Conservation (phyloP, 2,888 invertebrate species). For the Acronicta aceris region DNA sequence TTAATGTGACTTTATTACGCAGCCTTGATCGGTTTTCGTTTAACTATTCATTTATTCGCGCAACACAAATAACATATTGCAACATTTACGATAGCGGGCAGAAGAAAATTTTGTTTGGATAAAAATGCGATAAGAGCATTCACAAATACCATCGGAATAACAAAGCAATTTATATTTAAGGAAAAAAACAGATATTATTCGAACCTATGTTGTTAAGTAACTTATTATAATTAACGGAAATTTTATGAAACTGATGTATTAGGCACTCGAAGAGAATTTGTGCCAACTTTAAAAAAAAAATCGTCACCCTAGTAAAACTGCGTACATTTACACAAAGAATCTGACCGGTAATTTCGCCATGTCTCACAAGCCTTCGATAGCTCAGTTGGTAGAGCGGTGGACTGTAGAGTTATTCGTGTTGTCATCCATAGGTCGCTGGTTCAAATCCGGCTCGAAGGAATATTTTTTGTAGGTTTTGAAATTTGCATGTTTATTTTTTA, state of each 20-base stretch:
- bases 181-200: slow-evolving; percentile 5
- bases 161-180: neutral
- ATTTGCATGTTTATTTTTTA: neutral
- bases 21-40: slow-evolving; percentile 35
- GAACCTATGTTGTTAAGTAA: too few species aligned
- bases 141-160: neutral
- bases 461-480: slow-evolving; percentile 54
- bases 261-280: neutral
- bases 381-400: slow-evolving; percentile 89
- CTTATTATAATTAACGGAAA: too few species aligned
- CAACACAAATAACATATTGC: slow-evolving; percentile 44
- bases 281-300: slow-evolving; percentile 18
- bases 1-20: slow-evolving; percentile 36
- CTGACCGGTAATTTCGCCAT: slow-evolving; percentile 53
- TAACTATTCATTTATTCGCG: slow-evolving; percentile 24
- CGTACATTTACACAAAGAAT: slow-evolving; percentile 11
- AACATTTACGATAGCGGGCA: slow-evolving; percentile 16
- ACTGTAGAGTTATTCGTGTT: slow-evolving; percentile 66
- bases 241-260: too few species aligned
- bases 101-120: slow-evolving; percentile 12
- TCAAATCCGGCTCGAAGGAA: slow-evolving; percentile 90
- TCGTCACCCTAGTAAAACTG: slow-evolving; percentile 61
- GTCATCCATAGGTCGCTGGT: slow-evolving; percentile 91
- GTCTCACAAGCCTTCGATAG: slow-evolving; percentile 77
- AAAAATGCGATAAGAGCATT: slow-evolving; percentile 22